These are phyloP conservation scores for Alcis repandata DNA, from an alignment of 2,888 invertebrate species.

Conservation along the genomic window DNA sequence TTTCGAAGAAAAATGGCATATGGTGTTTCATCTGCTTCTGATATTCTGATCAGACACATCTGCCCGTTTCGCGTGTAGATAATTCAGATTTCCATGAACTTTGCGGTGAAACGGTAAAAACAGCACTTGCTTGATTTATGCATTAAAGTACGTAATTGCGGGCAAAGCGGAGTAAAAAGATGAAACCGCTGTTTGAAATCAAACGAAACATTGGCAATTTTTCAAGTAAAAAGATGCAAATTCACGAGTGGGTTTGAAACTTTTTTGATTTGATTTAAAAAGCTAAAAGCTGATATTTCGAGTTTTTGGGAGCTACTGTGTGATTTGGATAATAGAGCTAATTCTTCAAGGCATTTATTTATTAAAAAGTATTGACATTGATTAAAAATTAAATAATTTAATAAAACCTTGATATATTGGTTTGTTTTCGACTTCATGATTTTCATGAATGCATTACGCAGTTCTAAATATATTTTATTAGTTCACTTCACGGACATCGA, in stretches of 20 bases:
- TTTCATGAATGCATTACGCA: too few species aligned
- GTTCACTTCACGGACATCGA: background rate
- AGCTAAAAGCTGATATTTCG: too few species aligned
- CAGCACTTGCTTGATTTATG: slow-evolving; percentile 11
- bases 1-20: background rate
- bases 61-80: slow-evolving; percentile 47
- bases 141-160: slow-evolving; percentile 26
- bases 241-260: background rate
- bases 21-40: background rate
- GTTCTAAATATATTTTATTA: background rate
- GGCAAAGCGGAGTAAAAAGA: slow-evolving; percentile 6
- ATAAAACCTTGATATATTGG: too few species aligned
- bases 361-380: too few species aligned
- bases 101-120: slow-evolving; percentile 29
- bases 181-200: background rate
- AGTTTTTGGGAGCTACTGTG: too few species aligned
- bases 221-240: background rate
- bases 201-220: background rate
- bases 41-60: slow-evolving; percentile 11
- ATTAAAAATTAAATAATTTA: too few species aligned
- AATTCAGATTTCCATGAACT: slow-evolving; percentile 51
- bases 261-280: too few species aligned
- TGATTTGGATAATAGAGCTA: too few species aligned
- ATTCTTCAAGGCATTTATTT: too few species aligned
- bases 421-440: too few species aligned